Evolutionary conservation across 2,888 invertebrate genomes (phyloP), one percentile per base, ranked within the genome.

Genomic region (Gastracanthus pulcherrimus): DNA sequence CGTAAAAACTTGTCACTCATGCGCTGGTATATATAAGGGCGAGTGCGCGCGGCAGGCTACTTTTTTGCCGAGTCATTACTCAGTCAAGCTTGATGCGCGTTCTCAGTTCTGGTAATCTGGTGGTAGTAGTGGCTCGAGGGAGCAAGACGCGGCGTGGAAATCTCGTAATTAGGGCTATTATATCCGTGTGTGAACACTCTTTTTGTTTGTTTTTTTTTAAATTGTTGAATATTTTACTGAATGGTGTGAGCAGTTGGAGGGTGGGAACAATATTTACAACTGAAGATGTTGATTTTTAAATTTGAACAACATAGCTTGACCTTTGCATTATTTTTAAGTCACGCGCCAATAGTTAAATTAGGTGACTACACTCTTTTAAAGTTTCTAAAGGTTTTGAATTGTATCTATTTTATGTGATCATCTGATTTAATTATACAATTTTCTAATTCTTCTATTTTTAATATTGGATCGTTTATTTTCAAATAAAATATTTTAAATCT

Each of bases 1-100:
- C 45, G 64, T 67, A 81, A 76, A 77, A 82, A 70, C 51, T 51
- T 34, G 70, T 70, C 51, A 51, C 51, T 51, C 5, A 23, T 1
- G n/a, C n/a, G n/a, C n/a, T n/a, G n/a, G n/a, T n/a, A n/a, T n/a
- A n/a, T n/a, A n/a, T n/a, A n/a, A n/a, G 19, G 48, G 6, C n/a
- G 19, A 19, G n/a, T 0, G 1, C n/a, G 45, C n/a, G 45, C 2
- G 6, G 48, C 48, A 19, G 19, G 19, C 13, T n/a, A n/a, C 45
- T 34, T 62, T 62, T 62, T 34, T 2, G 19, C 62, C 62, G 16
- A 7, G 19, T 34, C 34, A 62, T 62, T 36, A 26, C 11, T 55
- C 55, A 55, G 55, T 26, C 55, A 26, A 23, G 11, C 55, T 26
- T 26, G 55, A 55, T 55, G n/a, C 19, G 55, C n/a, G n/a, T n/a